Percentiles rank a stretch among this genome's conserved stretches.
Evolutionary conservation across 1,140 invertebrate genomes (phyloP).

Genomic region (Halesus radiatus): DNA sequence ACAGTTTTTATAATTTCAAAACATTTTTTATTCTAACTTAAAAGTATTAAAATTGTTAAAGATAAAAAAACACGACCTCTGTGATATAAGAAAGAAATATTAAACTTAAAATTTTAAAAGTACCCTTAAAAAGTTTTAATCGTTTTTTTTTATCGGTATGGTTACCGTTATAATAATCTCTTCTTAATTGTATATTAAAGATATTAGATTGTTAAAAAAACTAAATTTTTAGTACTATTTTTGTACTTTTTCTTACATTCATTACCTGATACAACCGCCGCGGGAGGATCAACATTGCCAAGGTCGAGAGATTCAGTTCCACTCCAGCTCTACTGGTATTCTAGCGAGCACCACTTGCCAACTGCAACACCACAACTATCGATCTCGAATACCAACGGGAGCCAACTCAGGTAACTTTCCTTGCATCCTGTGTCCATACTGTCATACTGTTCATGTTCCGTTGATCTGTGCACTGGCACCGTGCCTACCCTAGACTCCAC

Average conservation of each 20-base stretch:
- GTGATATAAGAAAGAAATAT: slow-evolving; percentile 45
- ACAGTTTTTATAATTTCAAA: slow-evolving; percentile 31
- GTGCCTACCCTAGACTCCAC: no score
- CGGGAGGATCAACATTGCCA: not conserved
- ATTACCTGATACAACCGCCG: slow-evolving; percentile 17
- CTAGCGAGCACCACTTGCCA: not conserved
- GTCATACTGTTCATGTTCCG: not conserved
- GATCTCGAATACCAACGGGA: not conserved
- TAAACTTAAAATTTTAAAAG: slow-evolving; percentile 38
- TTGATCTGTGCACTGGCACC: not conserved
- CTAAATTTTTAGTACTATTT: slow-evolving; percentile 30
- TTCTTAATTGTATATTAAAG: slow-evolving; percentile 36
- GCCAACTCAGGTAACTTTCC: not conserved
- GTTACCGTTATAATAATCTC: slow-evolving; percentile 36
- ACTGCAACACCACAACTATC: not conserved
- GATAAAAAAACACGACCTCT: slow-evolving; percentile 36
- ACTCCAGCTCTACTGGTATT: not conserved
- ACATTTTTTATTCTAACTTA: slow-evolving; percentile 28
- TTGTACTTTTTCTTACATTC: slow-evolving; percentile 42
- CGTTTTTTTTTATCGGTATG: slow-evolving; percentile 19
- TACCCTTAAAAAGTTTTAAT: slow-evolving; percentile 32
- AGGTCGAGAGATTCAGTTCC: not conserved
- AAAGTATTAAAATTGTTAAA: slow-evolving; percentile 31
- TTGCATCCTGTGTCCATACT: not conserved
- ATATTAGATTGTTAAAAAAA: slow-evolving; percentile 33